Base-by-base conservation (phyloP, 1,140 invertebrate species). In the Apis dorsata region DNA sequence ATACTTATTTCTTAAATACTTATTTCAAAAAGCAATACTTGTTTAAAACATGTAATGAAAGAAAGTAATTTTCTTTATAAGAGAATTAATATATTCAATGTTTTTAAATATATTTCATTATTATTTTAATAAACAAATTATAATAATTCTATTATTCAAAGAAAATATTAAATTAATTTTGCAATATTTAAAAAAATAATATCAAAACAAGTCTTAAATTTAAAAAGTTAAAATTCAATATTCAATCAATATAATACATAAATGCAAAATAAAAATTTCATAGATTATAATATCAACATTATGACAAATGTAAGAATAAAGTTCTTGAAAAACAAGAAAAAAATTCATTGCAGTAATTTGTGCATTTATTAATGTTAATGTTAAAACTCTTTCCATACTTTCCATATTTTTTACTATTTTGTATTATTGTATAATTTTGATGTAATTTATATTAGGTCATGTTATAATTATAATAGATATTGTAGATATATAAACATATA, bases 351-450 rank as follows among this genome's bases (percentile, higher is more conserved):
- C 87, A 79, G 70, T 78, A 81, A 87, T 68, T 81, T 68, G n/a
- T 60, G 76, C 83, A 80, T 60, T n/a, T n/a, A n/a, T n/a, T n/a
- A n/a, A 55, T 88, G 59, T 81, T 78, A 80, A 88, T 81, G 59
- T 62, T 5, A 81, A 90, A 73, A 87, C 77, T 89, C 83, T 66
- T 81, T 57, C 34, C 2, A 34, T 34, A 90, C 69, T 90, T 88
- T 90, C 87, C 75, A 81, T 89, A 90, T 79, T 90, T 90, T 90
- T 88, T 90, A 90, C 89, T 89, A 84, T 90, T 90, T 90, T 90
- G 84, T 90, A 90, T 90, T 88, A 82, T 62, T 75, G 51, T 85
- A 73, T 87, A 73, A 57, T 87, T 90, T 89, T 78, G 71, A 90
- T 84, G 75, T 85, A 88, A 85, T 84, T 87, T 88, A 85, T 87